These are phyloP conservation scores for Cyrtorhinus lividipennis DNA, from an alignment of 1,140 invertebrate species.

Conservation along the genomic window DNA sequence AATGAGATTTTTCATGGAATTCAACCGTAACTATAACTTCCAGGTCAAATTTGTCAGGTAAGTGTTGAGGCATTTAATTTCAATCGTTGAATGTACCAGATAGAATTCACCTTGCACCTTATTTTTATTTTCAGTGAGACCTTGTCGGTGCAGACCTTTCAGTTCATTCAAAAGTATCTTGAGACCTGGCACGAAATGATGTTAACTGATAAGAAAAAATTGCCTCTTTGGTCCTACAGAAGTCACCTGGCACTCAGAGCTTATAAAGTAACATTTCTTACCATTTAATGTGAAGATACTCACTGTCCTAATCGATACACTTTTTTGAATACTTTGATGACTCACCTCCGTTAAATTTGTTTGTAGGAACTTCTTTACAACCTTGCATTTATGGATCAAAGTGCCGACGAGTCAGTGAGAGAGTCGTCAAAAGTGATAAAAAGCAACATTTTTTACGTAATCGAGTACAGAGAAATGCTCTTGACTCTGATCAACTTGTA, in stretches of 20 bases:
- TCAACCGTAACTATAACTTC: slow-evolving; percentile 74
- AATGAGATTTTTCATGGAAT: slow-evolving; percentile 93
- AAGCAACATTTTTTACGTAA: slow-evolving; percentile 83
- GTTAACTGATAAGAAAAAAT: slow-evolving; percentile 70
- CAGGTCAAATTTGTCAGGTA: slow-evolving; percentile 78
- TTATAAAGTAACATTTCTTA: slow-evolving; percentile 44
- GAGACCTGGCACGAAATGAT: slow-evolving; percentile 82
- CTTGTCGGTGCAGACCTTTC: slow-evolving; percentile 75
- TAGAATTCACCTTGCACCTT: slow-evolving; percentile 14
- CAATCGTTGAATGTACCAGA: neutral
- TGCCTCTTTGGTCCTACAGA: slow-evolving; percentile 61
- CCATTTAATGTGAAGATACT: too few species aligned
- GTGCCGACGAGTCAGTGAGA: slow-evolving; percentile 45
- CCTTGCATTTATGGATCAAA: slow-evolving; percentile 64
- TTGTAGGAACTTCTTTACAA: slow-evolving; percentile 47
- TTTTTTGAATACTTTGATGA: too few species aligned
- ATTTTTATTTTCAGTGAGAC: slow-evolving; percentile 53
- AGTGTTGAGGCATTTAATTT: too few species aligned
- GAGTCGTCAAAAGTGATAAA: slow-evolving; percentile 73
- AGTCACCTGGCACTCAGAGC: slow-evolving; percentile 64
- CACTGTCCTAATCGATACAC: too few species aligned
- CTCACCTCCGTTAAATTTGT: too few species aligned
- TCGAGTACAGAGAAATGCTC: slow-evolving; percentile 86
- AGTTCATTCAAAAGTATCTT: slow-evolving; percentile 84
- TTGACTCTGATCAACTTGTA: slow-evolving; percentile 59